Conservation (phyloP, 2,888 invertebrate species). For the Parascotia fuliginaria region DNA sequence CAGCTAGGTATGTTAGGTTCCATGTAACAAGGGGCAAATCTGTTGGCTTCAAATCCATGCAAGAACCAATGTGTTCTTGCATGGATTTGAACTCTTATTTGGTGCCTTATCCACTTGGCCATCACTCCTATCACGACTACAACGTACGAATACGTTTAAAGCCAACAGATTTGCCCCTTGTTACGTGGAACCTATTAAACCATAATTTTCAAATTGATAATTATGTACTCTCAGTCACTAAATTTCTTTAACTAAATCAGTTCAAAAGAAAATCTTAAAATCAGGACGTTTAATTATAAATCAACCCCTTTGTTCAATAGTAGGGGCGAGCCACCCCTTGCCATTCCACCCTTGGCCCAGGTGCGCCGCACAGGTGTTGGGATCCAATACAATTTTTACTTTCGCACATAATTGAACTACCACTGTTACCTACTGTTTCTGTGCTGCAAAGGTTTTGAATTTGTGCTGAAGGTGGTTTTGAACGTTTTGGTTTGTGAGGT, state of each 20-base stretch:
- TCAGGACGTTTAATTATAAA: not conserved
- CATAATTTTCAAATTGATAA: too few relatives aligned
- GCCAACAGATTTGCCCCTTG: too few relatives aligned
- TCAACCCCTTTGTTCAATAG: slow-evolving; percentile 9
- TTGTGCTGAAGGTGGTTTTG: not conserved
- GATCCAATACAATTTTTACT: slow-evolving; percentile 54
- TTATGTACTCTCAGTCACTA: too few relatives aligned
- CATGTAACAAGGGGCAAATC: too few relatives aligned
- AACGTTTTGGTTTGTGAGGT: not conserved
- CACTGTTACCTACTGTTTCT: slow-evolving; percentile 6
- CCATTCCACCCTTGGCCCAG: slow-evolving; percentile 25
- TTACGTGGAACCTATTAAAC: too few relatives aligned
- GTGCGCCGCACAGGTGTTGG: slow-evolving; percentile 42
- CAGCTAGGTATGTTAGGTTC: too few relatives aligned
- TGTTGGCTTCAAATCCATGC: too few relatives aligned
- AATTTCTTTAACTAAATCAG: not conserved
- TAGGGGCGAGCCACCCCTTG: slow-evolving; percentile 16
- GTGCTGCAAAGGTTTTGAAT: not conserved
- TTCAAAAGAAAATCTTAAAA: not conserved
- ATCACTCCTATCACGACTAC: too few relatives aligned
- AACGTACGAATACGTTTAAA: too few relatives aligned
- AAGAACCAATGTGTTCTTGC: too few relatives aligned
- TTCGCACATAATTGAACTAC: slow-evolving; percentile 53
- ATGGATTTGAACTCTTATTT: too few relatives aligned
- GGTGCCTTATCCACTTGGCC: too few relatives aligned